A percentile compares a stretch with the other conserved stretches of the same genome.
These are phyloP conservation scores for Pipistrellus pipistrellus DNA, from an alignment of 2,797 vertebrate species.

Conservation along the genomic window DNA sequence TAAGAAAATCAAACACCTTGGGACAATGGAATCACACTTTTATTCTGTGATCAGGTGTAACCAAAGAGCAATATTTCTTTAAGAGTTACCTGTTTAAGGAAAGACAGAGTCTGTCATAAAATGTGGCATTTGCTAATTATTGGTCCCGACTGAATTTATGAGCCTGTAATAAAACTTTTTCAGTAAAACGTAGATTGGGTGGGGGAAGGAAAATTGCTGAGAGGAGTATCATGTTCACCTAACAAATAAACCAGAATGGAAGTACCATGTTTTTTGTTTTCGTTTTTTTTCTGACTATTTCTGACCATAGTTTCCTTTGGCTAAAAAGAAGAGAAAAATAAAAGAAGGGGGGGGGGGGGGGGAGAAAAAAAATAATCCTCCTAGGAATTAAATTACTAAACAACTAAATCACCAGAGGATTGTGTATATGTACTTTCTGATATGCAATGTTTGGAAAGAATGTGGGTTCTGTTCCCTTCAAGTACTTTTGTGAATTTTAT, in stretches of 20 bases:
- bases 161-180: conserved; percentile 11
- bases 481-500: conserved; percentile 46
- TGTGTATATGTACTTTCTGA: not conserved
- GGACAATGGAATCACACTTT: conserved; percentile 36
- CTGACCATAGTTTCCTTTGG: not conserved
- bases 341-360: not conserved
- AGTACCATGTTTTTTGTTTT: not conserved
- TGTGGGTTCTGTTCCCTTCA: not conserved
- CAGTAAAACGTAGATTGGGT: not conserved
- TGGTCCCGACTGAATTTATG: conserved; percentile 17
- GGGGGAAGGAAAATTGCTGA: not conserved
- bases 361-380: not conserved
- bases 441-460: not conserved
- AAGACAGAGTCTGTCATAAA: conserved; percentile 1
- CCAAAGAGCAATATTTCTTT: conserved; percentile 12
- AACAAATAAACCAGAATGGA: not conserved
- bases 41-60: not conserved
- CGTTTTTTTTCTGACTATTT: not conserved
- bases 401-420: not conserved
- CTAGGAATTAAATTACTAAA: not conserved
- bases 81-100: conserved; percentile 32
- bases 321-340: not conserved
- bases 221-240: not conserved
- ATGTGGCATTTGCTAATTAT: conserved; percentile 31
- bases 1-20: not conserved